Percentiles rank a stretch among this genome's conserved stretches.
Evolutionary conservation across 2,888 invertebrate species (phyloP).

Genomic region (Dendrolimus pini): DNA sequence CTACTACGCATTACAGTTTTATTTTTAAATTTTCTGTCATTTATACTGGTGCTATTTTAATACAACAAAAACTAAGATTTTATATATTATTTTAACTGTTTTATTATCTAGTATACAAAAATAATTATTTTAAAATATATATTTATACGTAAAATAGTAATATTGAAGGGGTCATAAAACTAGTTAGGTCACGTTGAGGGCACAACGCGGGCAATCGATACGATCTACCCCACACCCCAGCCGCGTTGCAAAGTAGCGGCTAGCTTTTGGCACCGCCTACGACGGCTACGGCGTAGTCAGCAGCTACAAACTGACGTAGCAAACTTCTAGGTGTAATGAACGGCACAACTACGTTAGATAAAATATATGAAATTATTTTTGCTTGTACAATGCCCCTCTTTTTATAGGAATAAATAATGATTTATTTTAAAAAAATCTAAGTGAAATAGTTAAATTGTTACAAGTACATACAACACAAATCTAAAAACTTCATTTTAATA

Average conservation of each 20-base stretch:
- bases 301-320: conserved; percentile 20
- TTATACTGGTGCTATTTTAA: too few species aligned
- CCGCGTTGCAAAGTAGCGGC: conserved; percentile 35
- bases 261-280: conserved; percentile 51
- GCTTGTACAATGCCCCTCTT: too few species aligned
- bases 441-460: too few species aligned
- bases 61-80: too few species aligned
- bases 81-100: too few species aligned
- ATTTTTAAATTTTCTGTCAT: neutral
- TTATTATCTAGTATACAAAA: too few species aligned
- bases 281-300: conserved; percentile 43
- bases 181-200: conserved; percentile 35
- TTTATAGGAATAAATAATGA: too few species aligned
- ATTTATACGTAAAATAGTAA: conserved; percentile 1
- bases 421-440: too few species aligned
- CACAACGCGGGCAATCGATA: conserved; percentile 46
- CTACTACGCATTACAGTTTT: conserved; percentile 9
- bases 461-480: too few species aligned
- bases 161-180: conserved; percentile 22
- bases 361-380: too few species aligned
- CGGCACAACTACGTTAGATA: neutral
- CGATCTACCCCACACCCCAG: conserved; percentile 37
- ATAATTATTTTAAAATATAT: neutral
- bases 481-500: too few species aligned
- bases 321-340: conserved; percentile 8